Evolutionary conservation across 1,140 invertebrate species (phyloP).

Genomic region (Anoplophora glabripennis): DNA sequence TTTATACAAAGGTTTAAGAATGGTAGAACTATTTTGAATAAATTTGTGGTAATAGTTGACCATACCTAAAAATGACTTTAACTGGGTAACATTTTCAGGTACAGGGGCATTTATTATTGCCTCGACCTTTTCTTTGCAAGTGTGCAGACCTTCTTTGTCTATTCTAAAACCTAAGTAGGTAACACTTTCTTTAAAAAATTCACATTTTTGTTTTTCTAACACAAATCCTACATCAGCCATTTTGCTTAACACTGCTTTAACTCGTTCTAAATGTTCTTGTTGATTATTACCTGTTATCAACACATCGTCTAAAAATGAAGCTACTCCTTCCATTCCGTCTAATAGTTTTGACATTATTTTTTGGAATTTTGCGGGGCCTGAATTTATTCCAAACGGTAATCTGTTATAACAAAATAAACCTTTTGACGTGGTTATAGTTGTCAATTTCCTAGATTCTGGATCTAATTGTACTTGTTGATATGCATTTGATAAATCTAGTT

Average conservation of each 20-base stretch:
- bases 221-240: conserved; percentile 12
- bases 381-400: conserved; percentile 24
- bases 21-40: conserved; percentile 30
- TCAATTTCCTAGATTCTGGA: conserved; percentile 17
- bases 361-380: conserved; percentile 36
- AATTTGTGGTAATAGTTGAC: conserved; percentile 45
- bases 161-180: conserved; percentile 29
- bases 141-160: conserved; percentile 33
- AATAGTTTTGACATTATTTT: conserved; percentile 43
- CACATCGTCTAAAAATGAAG: conserved; percentile 38
- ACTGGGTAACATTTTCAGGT: conserved; percentile 42
- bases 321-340: conserved; percentile 20
- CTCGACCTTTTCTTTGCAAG: conserved; percentile 29
- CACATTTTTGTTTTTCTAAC: conserved; percentile 13
- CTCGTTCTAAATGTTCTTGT: conserved; percentile 22
- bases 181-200: background rate
- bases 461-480: conserved; percentile 45
- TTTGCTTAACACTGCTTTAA: conserved; percentile 24
- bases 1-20: conserved; percentile 34
- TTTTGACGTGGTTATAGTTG: conserved; percentile 21
- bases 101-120: conserved; percentile 40
- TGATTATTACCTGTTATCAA: conserved; percentile 26
- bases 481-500: conserved; percentile 47
- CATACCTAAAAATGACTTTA: conserved; percentile 45
- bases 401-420: conserved; percentile 32